Percentiles rank a stretch among this genome's conserved stretches.
phyloP scores from a whole-genome alignment of 2,113 vertebrate genomes.

The Petromus typicus region DNA sequence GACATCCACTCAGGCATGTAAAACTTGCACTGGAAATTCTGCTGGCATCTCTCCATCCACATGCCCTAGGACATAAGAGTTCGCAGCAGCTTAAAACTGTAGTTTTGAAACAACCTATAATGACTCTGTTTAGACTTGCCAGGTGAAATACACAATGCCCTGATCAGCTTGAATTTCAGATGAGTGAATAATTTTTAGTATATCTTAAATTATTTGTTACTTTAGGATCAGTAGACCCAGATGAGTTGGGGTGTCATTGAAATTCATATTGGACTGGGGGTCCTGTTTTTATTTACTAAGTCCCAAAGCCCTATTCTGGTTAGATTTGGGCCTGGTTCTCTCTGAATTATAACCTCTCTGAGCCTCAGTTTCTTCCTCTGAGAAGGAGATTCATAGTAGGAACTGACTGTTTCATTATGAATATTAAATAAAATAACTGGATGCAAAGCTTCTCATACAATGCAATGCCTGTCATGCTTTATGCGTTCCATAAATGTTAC shows the following conservation, averaged over 20 bases:
- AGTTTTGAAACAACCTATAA: constrained; percentile 19
- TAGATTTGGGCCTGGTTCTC: not conserved
- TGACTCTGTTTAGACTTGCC: not conserved
- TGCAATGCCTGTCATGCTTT: not conserved
- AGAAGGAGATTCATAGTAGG: not conserved
- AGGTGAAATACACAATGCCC: constrained; percentile 12
- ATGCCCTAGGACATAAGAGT: not conserved
- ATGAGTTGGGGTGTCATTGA: constrained; percentile 46
- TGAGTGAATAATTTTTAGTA: constrained; percentile 1
- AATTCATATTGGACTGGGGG: constrained; percentile 36
- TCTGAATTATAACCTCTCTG: not conserved
- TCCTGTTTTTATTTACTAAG: constrained; percentile 27
- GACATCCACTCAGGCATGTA: not conserved
- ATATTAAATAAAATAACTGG: constrained; percentile 17
- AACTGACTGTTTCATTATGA: constrained; percentile 18
- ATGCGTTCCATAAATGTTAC: not conserved
- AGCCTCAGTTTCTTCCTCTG: constrained; percentile 20
- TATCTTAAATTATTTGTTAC: constrained; percentile 59
- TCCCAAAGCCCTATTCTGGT: not conserved
- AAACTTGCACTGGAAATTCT: not conserved
- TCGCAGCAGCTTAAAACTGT: not conserved
- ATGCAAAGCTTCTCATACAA: not conserved
- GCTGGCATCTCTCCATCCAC: not conserved
- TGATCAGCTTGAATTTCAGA: constrained; percentile 25
- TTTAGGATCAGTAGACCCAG: constrained; percentile 36